phyloP scores from a whole-genome alignment of 2,113 vertebrate species.

The Anser cygnoides region DNA sequence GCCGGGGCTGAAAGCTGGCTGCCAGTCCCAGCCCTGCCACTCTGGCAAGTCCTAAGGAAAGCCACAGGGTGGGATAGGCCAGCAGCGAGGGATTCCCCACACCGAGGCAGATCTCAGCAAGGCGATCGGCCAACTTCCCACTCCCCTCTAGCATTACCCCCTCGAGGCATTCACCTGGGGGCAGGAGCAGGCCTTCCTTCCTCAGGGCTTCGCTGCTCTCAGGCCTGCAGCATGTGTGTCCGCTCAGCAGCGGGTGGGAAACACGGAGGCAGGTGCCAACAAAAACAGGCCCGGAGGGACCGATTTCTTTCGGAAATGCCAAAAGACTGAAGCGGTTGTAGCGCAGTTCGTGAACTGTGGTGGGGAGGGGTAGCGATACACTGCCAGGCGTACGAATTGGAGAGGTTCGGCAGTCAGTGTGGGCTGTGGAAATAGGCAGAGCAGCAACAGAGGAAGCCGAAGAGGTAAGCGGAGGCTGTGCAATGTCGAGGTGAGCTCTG shows the following conservation, averaged over 20 bases:
- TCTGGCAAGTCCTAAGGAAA: background rate
- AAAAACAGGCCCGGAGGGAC: background rate
- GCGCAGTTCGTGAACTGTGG: background rate
- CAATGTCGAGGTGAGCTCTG: background rate
- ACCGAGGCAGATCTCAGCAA: background rate
- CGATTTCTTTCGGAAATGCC: background rate
- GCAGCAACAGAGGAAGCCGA: background rate
- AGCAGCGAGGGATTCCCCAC: background rate
- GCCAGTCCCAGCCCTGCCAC: background rate
- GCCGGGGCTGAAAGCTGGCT: background rate
- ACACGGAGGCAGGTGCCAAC: background rate
- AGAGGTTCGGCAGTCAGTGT: background rate
- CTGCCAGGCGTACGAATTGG: background rate
- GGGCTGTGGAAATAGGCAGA: background rate
- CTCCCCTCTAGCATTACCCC: background rate
- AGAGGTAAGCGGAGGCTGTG: background rate
- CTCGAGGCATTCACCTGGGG: background rate
- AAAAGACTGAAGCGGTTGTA: background rate
- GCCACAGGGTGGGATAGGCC: background rate
- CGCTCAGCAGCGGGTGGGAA: background rate
- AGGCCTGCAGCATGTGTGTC: background rate
- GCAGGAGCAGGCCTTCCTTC: background rate
- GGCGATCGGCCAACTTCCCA: background rate
- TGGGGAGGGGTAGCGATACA: background rate
- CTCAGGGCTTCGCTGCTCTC: background rate